Percentiles rank a stretch among this genome's conserved stretches.
Evolutionary conservation across 2,888 invertebrate genomes (phyloP).

Genomic region (Julus scanicus): DNA sequence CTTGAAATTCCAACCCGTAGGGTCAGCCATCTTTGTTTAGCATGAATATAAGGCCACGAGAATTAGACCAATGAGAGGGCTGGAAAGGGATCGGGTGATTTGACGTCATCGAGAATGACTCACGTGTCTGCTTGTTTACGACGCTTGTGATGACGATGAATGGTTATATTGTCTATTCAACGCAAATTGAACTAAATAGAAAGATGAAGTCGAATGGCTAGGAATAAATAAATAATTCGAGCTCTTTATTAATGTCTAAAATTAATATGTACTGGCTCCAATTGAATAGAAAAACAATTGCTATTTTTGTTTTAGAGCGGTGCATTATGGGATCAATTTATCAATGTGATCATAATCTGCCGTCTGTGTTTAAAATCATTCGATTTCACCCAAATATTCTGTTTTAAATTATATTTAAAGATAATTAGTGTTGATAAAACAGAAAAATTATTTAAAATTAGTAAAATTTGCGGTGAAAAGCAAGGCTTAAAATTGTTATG

Average conservation of each 20-base stretch:
- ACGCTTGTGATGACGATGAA: not conserved
- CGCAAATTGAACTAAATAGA: not conserved
- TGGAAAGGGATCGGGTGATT: constrained; percentile 44
- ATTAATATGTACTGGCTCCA: not conserved
- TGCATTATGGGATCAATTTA: not conserved
- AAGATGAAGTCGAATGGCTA: not conserved
- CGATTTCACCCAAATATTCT: not conserved
- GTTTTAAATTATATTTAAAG: not conserved
- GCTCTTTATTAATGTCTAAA: not conserved
- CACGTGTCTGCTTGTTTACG: not conserved
- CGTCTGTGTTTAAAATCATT: not conserved
- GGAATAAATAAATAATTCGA: not conserved
- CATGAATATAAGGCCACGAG: constrained; percentile 51
- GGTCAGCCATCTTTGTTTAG: constrained; percentile 57
- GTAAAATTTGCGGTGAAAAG: not conserved
- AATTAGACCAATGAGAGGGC: constrained; percentile 51
- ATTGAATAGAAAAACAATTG: not conserved
- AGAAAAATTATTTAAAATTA: no score
- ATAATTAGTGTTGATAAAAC: no score
- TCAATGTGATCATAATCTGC: not conserved
- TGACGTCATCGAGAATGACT: constrained; percentile 30
- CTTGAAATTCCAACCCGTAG: constrained; percentile 56
- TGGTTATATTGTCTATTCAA: not conserved
- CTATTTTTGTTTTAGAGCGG: not conserved
- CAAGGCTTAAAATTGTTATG: no score